phyloP scores from a whole-genome alignment of 2,888 invertebrate genomes.

The Digitonthophagus gazella region DNA sequence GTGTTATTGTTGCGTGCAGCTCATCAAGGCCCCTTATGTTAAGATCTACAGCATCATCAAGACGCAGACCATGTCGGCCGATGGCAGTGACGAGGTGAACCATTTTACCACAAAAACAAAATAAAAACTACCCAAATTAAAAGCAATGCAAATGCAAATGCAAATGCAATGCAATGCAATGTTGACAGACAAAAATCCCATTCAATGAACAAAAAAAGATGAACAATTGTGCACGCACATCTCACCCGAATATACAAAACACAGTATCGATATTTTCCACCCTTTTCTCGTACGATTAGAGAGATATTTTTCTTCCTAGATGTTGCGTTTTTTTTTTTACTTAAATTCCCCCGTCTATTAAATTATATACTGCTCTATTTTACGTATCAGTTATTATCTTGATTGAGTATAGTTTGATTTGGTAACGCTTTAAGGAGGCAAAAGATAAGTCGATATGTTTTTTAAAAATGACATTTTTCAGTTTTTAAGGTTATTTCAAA shows the following conservation, averaged over 20 bases:
- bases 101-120: neutral
- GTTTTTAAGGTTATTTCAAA: too few relatives aligned
- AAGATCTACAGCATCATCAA: slow-evolving; percentile 96
- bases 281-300: neutral
- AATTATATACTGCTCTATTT: too few relatives aligned
- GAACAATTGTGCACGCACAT: neutral
- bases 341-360: too few relatives aligned
- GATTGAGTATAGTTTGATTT: too few relatives aligned
- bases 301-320: neutral
- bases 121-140: neutral
- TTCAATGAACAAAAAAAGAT: neutral
- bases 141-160: neutral
- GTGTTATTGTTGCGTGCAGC: slow-evolving; percentile 58
- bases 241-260: neutral
- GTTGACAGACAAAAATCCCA: neutral
- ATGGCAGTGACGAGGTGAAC: slow-evolving; percentile 53
- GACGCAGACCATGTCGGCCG: slow-evolving; percentile 80
- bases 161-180: too few relatives aligned
- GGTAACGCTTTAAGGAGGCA: too few relatives aligned
- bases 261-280: neutral
- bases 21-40: slow-evolving; percentile 95
- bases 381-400: too few relatives aligned
- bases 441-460: too few relatives aligned
- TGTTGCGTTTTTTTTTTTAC: neutral
- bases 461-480: too few relatives aligned